Evolutionary conservation across 2,797 vertebrate species (phyloP).

Genomic region (Chrysocyon brachyurus): DNA sequence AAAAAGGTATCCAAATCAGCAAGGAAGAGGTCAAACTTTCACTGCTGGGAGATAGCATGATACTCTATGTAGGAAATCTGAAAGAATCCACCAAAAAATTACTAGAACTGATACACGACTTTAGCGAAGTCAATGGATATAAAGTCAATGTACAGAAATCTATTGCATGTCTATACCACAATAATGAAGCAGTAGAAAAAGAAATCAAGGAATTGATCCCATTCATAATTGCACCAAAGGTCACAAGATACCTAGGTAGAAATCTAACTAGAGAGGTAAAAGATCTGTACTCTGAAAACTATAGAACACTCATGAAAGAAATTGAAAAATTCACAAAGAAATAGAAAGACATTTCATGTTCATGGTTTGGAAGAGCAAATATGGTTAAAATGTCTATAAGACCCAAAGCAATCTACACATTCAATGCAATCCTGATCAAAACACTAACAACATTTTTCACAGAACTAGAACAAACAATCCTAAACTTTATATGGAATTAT

Average conservation of each 20-base stretch:
- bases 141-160: neutral
- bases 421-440: no score
- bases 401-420: no score
- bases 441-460: no score
- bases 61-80: neutral
- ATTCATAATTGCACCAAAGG: neutral
- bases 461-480: no score
- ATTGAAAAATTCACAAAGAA: neutral
- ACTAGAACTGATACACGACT: neutral
- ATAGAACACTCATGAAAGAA: neutral
- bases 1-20: no score
- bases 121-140: neutral
- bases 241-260: neutral
- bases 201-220: neutral
- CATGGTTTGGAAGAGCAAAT: no score
- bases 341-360: no score
- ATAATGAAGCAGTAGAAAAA: neutral
- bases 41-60: neutral
- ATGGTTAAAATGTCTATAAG: no score
- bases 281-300: neutral
- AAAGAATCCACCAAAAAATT: neutral
- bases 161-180: neutral
- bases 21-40: no score
- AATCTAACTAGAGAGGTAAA: neutral
- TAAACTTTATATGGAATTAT: no score